These are phyloP conservation scores for Thripadectes ignobilis DNA, from an alignment of 2,797 vertebrate genomes.

Conservation along the genomic window DNA sequence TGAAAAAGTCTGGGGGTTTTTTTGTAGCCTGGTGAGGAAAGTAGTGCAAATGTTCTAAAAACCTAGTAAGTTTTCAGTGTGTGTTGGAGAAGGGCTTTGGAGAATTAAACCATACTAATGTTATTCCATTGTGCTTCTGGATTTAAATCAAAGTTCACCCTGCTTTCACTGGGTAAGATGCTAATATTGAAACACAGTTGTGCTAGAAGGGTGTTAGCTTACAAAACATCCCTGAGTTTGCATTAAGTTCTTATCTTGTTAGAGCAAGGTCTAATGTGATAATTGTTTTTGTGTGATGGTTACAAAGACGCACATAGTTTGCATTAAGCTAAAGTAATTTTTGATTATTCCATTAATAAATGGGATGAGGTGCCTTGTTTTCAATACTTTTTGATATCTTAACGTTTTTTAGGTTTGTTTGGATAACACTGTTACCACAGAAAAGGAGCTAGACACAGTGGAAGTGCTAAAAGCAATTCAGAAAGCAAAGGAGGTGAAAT, in stretches of 20 bases:
- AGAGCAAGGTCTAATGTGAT: not conserved
- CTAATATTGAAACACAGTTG: not conserved
- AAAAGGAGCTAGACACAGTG: constrained; percentile 95
- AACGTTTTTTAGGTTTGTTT: constrained; percentile 85
- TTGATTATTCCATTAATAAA: not conserved
- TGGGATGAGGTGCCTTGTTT: not conserved
- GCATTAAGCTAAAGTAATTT: not conserved
- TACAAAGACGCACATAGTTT: not conserved
- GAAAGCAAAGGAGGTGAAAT: constrained; percentile 95
- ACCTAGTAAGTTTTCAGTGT: not conserved
- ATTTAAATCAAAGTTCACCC: not conserved
- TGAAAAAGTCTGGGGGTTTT: not conserved
- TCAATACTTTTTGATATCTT: not conserved
- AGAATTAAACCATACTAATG: not conserved
- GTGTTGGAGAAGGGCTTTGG: not conserved
- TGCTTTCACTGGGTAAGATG: not conserved
- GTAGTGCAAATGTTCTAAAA: not conserved
- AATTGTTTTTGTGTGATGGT: not conserved
- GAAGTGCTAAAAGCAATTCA: constrained; percentile 98
- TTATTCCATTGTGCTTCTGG: fast-evolving
- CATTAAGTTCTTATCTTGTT: not conserved
- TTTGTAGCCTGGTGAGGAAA: not conserved
- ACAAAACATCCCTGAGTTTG: not conserved
- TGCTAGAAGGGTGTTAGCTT: not conserved
- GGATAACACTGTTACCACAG: constrained; percentile 86